Evolutionary conservation across 2,113 vertebrate genomes (phyloP).

Genomic region (Macquaria ambigua): DNA sequence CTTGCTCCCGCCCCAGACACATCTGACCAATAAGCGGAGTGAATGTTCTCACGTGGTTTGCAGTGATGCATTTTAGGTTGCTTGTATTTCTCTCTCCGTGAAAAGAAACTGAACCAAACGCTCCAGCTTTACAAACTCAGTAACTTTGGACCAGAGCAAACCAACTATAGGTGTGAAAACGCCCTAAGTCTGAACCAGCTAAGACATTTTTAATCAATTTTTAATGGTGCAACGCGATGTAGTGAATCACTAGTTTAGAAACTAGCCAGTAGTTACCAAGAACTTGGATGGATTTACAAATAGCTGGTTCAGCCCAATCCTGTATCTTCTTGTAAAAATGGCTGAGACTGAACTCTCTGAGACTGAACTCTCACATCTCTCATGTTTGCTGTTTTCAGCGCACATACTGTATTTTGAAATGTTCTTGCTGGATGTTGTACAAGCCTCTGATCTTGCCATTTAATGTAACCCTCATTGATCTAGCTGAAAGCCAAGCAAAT

Average conservation of each 20-base stretch:
- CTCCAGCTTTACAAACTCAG: too few species aligned
- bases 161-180: too few species aligned
- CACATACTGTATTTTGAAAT: conserved; percentile 18
- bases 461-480: conserved; percentile 60
- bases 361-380: background rate
- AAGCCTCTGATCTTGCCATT: conserved; percentile 53
- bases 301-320: background rate
- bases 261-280: background rate
- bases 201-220: too few species aligned
- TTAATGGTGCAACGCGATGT: background rate
- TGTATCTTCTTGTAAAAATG: conserved; percentile 4
- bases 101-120: too few species aligned
- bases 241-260: background rate
- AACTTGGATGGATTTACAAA: background rate
- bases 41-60: too few species aligned
- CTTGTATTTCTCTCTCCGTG: too few species aligned
- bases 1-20: too few species aligned
- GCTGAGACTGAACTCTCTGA: background rate
- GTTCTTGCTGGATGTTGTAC: conserved; percentile 38
- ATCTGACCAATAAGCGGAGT: too few species aligned
- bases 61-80: too few species aligned
- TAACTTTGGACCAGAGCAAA: too few species aligned
- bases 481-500: conserved; percentile 60
- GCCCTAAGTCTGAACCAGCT: background rate
- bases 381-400: conserved; percentile 1